A percentile compares a stretch with the other conserved stretches of the same genome.
Evolutionary conservation across 2,797 vertebrate species (phyloP).

Genomic region (Taenioides sp.): DNA sequence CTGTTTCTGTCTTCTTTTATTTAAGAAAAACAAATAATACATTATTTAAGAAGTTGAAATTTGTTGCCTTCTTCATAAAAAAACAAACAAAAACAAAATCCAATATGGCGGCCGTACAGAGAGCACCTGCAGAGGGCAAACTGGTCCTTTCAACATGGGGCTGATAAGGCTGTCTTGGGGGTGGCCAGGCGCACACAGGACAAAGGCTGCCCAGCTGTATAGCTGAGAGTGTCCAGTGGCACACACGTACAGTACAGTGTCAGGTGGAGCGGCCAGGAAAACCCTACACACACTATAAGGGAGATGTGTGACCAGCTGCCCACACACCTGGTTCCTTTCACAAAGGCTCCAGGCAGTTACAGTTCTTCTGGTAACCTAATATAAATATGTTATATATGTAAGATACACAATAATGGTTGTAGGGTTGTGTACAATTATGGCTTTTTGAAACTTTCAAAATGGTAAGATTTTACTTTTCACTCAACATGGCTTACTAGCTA

Average conservation of each 20-base stretch:
- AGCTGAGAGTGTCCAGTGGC: conserved; percentile 3
- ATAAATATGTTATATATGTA: too few relatives aligned
- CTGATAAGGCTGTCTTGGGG: conserved; percentile 56
- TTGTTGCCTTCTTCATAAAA: conserved; percentile 2
- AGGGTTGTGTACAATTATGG: too few relatives aligned
- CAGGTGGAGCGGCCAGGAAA: conserved; percentile 26
- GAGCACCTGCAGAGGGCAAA: conserved; percentile 57
- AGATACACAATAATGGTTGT: background rate
- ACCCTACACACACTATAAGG: conserved; percentile 42
- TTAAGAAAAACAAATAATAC: background rate
- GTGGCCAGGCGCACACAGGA: conserved; percentile 43
- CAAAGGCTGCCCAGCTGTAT: conserved; percentile 40
- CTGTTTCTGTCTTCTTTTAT: background rate
- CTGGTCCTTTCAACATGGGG: conserved; percentile 69
- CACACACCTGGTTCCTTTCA: conserved; percentile 28
- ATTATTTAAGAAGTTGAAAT: background rate
- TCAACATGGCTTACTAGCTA: too few relatives aligned
- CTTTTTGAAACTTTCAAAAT: too few relatives aligned
- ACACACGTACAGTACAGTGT: conserved; percentile 7
- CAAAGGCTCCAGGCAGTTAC: conserved; percentile 2
- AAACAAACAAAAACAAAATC: background rate
- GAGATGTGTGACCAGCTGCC: conserved; percentile 47
- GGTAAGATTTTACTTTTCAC: too few relatives aligned
- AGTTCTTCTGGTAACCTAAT: background rate
- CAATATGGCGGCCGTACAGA: conserved; percentile 21